Evolutionary conservation across 2,113 vertebrate genomes (phyloP), one percentile per base, ranked within the genome.

Genomic region (Lycaon pictus): DNA sequence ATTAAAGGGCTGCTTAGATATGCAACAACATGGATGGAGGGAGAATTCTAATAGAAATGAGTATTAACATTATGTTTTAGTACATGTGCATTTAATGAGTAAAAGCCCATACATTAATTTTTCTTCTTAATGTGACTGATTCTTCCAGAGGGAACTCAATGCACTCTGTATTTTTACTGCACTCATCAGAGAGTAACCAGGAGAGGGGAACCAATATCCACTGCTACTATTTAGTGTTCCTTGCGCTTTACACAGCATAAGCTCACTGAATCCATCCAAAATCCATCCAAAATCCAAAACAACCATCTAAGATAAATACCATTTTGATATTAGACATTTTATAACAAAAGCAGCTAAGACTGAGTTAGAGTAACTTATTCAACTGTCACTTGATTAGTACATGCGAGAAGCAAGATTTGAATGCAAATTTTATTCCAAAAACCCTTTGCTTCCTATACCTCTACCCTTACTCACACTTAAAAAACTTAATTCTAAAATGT

Each of bases 401-500:
- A 67, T 11, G 9, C 29, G 67, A 79, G 53, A 91, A 90, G 12
- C 16, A 92, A 90, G 43, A 32, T 48, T 11, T 8, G 25, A 82
- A 95, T 62, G 51, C 29, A 79, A n/a, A 87, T 48, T 94, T 92
- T 87, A 86, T 76, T 77, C 22, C 48, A 77, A 81, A 95, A 92
- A 0, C 7, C 11, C 0, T 25, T 76, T n/a, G 63, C 32, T 94
- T 86, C 11, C 29, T 71, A 1, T 82, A 81, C 29, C 58, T 89
- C 55, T 69, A 74, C 12, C 56, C 37, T 67, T 80, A 48, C 9
- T 11, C 3, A 72, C 13, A 67, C 13, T 67, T 92, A 92, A 79
- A 20, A 8, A 95, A 85, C 25, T 67, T 80, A 55, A 63, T 69
- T 88, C 19, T 88, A 69, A 90, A 74, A 77, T 88, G 67, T 13